Evolutionary conservation across 2,113 vertebrate genomes (phyloP).

Genomic region (Seriola aureovittata): DNA sequence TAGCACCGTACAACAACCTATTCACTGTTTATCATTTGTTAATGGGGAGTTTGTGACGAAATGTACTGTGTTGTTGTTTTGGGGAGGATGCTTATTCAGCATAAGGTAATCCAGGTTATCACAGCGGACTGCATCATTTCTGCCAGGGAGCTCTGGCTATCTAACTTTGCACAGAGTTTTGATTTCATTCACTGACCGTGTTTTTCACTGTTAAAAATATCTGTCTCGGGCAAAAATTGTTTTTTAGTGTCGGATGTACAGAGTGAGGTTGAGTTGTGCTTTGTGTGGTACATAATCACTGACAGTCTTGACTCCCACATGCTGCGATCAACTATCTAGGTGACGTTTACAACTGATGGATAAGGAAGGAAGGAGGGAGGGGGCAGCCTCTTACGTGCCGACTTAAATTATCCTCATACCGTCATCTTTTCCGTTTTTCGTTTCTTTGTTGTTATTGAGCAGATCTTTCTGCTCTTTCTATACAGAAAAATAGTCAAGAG

Average conservation of each 20-base stretch:
- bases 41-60: background rate
- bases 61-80: background rate
- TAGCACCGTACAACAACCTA: background rate
- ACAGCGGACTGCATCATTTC: background rate
- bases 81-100: background rate
- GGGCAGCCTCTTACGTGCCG: background rate
- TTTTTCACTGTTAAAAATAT: background rate
- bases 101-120: too few relatives aligned
- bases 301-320: background rate
- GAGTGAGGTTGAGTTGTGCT: conserved; percentile 2
- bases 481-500: background rate
- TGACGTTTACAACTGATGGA: conserved; percentile 26
- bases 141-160: background rate
- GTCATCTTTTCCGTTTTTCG: background rate
- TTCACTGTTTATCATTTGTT: background rate
- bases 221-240: background rate
- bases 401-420: conserved; percentile 17
- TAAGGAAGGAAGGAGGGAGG: background rate
- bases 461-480: conserved; percentile 4
- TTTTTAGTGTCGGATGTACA: background rate
- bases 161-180: background rate
- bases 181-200: background rate
- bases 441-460: conserved; percentile 19
- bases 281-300: background rate
- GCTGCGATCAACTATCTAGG: conserved; percentile 4